Conservation (phyloP, 2,113 vertebrate genomes). For the Apteryx mantelli region DNA sequence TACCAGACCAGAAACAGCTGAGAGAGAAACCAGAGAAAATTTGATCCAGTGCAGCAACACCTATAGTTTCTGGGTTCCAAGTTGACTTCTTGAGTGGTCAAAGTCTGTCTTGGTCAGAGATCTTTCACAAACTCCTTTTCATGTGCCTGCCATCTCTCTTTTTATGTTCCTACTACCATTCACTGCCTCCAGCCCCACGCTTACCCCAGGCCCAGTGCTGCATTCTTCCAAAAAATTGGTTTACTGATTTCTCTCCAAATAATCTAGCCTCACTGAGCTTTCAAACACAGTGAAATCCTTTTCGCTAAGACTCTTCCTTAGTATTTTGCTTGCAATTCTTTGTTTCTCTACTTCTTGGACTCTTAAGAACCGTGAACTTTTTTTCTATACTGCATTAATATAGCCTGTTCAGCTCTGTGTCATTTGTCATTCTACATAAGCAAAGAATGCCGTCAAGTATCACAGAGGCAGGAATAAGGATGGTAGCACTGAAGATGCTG, state of each 20-base stretch:
- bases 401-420: conserved; percentile 65
- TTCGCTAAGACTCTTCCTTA: conserved; percentile 6
- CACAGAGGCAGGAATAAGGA: conserved; percentile 50
- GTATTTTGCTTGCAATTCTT: neutral
- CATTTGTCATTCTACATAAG: conserved; percentile 65
- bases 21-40: conserved; percentile 17
- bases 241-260: neutral
- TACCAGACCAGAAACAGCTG: conserved; percentile 51
- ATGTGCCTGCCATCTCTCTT: neutral
- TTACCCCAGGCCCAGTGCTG: neutral
- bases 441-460: conserved; percentile 47
- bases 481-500: conserved; percentile 56
- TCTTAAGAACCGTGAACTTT: conserved; percentile 48
- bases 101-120: neutral
- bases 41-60: conserved; percentile 1
- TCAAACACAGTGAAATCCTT: neutral
- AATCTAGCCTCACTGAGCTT: neutral
- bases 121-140: neutral
- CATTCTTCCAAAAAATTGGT: neutral
- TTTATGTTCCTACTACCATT: conserved; percentile 2
- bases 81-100: neutral
- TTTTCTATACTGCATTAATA: conserved; percentile 27
- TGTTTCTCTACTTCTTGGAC: conserved; percentile 41
- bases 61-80: neutral
- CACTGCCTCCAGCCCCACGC: neutral